Base-by-base conservation (phyloP, 2,888 invertebrate genomes). In the Kryphioiulus occultus region DNA sequence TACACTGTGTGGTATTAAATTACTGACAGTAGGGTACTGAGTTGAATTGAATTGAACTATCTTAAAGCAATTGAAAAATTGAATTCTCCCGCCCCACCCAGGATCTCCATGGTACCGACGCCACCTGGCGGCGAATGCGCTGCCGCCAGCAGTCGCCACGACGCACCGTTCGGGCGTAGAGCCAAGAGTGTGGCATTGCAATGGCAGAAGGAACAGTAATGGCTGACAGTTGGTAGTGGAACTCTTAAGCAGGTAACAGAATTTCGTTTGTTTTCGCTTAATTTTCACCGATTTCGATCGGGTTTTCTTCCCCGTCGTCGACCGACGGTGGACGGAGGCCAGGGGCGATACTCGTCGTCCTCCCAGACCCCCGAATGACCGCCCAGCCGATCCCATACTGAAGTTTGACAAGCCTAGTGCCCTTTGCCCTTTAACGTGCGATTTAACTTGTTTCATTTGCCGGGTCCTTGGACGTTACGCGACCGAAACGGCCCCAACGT, bases 191-290 rank as follows among this genome's bases (percentile, higher is more conserved):
- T 44, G 85, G n/a, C n/a, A n/a, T n/a, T n/a, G n/a, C n/a, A n/a
- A 85, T 44, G 85, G 85, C 42, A 53, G 26, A 35, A 86, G 86
- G 86, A 53, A 26, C 53, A 30, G 47, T 86, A 47, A 59, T 35
- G 86, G 86, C 53, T 86, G 42, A 59, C 35, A 47, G 42, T 44
- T 53, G n/a, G 47, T 86, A 35, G 30, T 32, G 47, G 86, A 42
- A 47, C n/a, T n/a, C 9, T 17, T 85, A 12, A 15, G 19, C 12
- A 47, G 47, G 42, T 47, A 42, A 85, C 44, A 47, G 42, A 59
- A 59, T 35, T 86, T 42, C 19, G 47, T 26, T 86, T 86, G 26
- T 44, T 32, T 53, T 86, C n/a, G 53, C 26, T 86, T 59, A 30
- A 59, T 42, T 86, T 26, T 12, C 12, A 5, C 5, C 22, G 32